These are phyloP conservation scores for Bedellia somnulentella DNA, from an alignment of 2,888 invertebrate genomes.

Conservation along the genomic window DNA sequence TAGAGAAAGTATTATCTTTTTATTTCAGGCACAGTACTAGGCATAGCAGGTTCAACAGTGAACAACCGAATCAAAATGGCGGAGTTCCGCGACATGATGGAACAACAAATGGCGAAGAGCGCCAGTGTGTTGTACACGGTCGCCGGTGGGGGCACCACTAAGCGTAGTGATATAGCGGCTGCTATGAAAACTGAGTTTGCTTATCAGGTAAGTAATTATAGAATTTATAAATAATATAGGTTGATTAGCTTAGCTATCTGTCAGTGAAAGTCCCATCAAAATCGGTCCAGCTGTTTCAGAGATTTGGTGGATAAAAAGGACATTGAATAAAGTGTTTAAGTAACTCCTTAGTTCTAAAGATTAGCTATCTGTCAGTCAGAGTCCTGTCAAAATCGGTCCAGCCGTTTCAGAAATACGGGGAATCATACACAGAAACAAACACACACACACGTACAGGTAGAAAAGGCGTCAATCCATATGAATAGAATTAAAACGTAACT, in stretches of 20 bases:
- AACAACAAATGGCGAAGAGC: slow-evolving; percentile 50
- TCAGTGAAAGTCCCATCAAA: neutral
- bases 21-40: slow-evolving; percentile 57
- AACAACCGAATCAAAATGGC: slow-evolving; percentile 68
- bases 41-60: slow-evolving; percentile 67
- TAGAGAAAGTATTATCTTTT: slow-evolving; percentile 4
- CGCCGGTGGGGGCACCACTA: slow-evolving; percentile 34
- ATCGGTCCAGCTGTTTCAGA: neutral
- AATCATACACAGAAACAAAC: too few species aligned
- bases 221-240: neutral
- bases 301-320: neutral
- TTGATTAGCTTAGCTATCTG: neutral
- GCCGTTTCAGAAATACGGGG: too few species aligned
- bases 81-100: slow-evolving; percentile 64
- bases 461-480: too few species aligned
- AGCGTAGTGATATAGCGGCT: slow-evolving; percentile 31
- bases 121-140: slow-evolving; percentile 46
- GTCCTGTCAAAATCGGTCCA: too few species aligned
- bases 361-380: too few species aligned
- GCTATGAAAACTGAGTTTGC: slow-evolving; percentile 50
- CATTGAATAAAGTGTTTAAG: too few species aligned
- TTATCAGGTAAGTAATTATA: slow-evolving; percentile 29
- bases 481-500: too few species aligned
- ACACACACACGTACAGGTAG: too few species aligned
- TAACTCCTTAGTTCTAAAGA: too few species aligned